A percentile compares a stretch with the other conserved stretches of the same genome.
These are phyloP conservation scores for Achlya flavicornis DNA, from an alignment of 2,888 invertebrate genomes.

Conservation along the genomic window DNA sequence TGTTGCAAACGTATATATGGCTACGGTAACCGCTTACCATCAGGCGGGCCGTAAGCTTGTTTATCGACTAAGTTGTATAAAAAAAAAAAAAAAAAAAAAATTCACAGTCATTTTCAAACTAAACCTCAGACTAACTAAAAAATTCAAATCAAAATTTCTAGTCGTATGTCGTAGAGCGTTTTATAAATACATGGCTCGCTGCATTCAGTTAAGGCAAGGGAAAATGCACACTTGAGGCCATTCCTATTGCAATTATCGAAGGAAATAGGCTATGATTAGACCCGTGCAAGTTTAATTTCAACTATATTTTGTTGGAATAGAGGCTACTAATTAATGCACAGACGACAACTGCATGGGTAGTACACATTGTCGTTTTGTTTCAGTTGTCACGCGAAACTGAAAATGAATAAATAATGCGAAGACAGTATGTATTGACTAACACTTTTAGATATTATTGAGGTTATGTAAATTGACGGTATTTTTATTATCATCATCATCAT, in stretches of 20 bases:
- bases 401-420: constrained; percentile 48
- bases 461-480: background rate
- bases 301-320: constrained; percentile 9
- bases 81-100: too few species aligned
- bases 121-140: constrained; percentile 26
- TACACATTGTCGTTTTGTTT: constrained; percentile 26
- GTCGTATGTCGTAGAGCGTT: constrained; percentile 25
- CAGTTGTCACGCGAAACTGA: constrained; percentile 45
- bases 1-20: too few species aligned
- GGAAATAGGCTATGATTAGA: constrained; percentile 36
- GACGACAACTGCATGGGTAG: constrained; percentile 13
- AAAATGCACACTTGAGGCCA: constrained; percentile 60
- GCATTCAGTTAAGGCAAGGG: constrained; percentile 36
- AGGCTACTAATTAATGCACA: constrained; percentile 6
- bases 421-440: constrained; percentile 25
- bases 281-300: background rate
- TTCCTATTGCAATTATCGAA: constrained; percentile 53
- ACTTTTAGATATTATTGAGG: constrained; percentile 10
- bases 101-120: constrained; percentile 6
- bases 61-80: too few species aligned
- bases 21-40: too few species aligned
- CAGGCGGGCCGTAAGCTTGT: too few species aligned
- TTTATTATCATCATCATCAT: too few species aligned
- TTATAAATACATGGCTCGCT: constrained; percentile 35
- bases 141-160: constrained; percentile 36